Percentiles rank a stretch among this genome's conserved stretches.
phyloP scores from a whole-genome alignment of 1,140 invertebrate species.

The Samia ricini region DNA sequence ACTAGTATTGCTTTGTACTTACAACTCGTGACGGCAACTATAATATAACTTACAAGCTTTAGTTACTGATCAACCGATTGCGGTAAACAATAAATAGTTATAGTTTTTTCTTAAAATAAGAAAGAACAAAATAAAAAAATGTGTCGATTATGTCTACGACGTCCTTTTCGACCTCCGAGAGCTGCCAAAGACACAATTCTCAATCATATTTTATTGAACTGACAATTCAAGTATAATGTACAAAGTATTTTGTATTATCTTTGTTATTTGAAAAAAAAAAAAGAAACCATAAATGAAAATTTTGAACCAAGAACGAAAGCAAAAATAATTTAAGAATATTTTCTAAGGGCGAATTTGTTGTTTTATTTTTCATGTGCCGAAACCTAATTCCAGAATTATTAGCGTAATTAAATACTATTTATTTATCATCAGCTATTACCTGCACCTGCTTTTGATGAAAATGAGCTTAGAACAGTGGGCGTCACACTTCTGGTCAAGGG shows the following conservation, averaged over 20 bases:
- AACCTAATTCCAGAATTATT: neutral
- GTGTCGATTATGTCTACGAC: neutral
- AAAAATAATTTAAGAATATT: conserved; percentile 53
- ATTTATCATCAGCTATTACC: too few species aligned
- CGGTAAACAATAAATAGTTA: neutral
- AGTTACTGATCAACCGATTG: too few species aligned
- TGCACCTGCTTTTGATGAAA: too few species aligned
- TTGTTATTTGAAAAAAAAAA: neutral
- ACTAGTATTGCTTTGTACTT: neutral
- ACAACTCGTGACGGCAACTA: neutral
- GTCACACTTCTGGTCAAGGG: too few species aligned
- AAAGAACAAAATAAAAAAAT: neutral
- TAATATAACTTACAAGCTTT: neutral
- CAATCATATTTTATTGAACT: neutral
- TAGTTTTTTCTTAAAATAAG: neutral
- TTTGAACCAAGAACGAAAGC: conserved; percentile 24
- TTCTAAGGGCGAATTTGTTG: conserved; percentile 44
- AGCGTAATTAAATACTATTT: neutral
- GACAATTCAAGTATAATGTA: neutral
- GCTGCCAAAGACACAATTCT: neutral
- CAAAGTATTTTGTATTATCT: neutral
- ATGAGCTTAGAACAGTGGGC: too few species aligned
- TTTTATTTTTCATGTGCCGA: conserved; percentile 43
- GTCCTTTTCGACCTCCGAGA: neutral
- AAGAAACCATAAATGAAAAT: conserved; percentile 2